Conservation (phyloP, 1,140 invertebrate species). For the Neomicropteryx cornuta region DNA sequence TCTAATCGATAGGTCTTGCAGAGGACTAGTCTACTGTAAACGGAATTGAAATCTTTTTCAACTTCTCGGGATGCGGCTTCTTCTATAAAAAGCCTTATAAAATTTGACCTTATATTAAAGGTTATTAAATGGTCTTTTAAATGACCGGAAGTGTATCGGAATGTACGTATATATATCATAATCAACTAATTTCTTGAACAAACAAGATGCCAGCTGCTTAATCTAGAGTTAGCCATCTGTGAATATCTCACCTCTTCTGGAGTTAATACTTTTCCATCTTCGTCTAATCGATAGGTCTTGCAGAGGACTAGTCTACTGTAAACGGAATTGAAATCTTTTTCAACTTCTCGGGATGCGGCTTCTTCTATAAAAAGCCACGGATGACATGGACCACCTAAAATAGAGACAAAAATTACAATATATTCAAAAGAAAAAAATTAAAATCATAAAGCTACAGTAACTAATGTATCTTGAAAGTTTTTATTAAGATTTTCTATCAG, state of each 20-base stretch:
- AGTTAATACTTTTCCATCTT: constrained; percentile 97
- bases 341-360: constrained; percentile 89
- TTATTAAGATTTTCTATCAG: too few relatives aligned
- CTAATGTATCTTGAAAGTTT: too few relatives aligned
- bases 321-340: constrained; percentile 96
- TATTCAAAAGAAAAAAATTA: too few relatives aligned
- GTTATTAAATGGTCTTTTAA: too few relatives aligned
- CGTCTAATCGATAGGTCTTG: constrained; percentile 96
- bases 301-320: constrained; percentile 95
- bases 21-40: constrained; percentile 91
- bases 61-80: constrained; percentile 92
- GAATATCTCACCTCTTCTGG: constrained; percentile 78
- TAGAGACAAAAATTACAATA: constrained; percentile 10
- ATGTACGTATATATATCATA: too few relatives aligned
- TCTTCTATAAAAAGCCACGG: constrained; percentile 99
- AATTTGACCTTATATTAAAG: too few relatives aligned
- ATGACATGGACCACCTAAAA: constrained; percentile 79
- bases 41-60: constrained; percentile 95
- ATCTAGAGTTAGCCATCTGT: too few relatives aligned
- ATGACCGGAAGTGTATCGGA: too few relatives aligned
- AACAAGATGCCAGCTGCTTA: too few relatives aligned
- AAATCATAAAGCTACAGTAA: too few relatives aligned
- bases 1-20: constrained; percentile 98
- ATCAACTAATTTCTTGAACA: too few relatives aligned
- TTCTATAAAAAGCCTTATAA: constrained; percentile 98